Evolutionary conservation across 2,888 invertebrate genomes (phyloP), one percentile per base, ranked within the genome.

Genomic region (Eugnorisma glareosa): DNA sequence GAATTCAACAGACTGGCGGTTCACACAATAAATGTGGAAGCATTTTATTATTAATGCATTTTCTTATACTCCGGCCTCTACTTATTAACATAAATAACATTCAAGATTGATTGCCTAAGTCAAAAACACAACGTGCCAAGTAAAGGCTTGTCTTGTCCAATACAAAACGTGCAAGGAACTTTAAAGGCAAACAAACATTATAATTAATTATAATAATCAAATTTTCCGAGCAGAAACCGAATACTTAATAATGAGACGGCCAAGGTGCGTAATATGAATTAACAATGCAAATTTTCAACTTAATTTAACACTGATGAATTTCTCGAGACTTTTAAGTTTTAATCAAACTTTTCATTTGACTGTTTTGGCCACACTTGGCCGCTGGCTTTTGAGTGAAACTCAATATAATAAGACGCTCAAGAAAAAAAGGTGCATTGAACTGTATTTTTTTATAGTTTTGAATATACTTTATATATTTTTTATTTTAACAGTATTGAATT

Each of bases 231-330:
- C 81, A 82, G 77, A 85, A 90, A 89, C 88, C 84, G 84, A 90
- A 91, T 89, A 86, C 89, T 86, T 90, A 89, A 90, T 93, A 93
- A 94, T 93, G 90, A 91, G 90, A 89, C 89, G 86, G 90, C 87
- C 91, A 91, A 93, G 92, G 91, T 93, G 92, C 91, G 92, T 91
- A 89, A 91, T 93, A 93, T 93, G 91, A 93, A 94, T 94, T 94
- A 92, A 91, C 93, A 94, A 93, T 94, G 91, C 93, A 94, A 94
- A 94, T 94, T 92, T 90, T 89, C 89, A 91, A 93, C 91, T 92
- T 93, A 89, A 93, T 93, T 93, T 93, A 90, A 89, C 90, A 90
- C 90, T 92, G 93, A 94, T 92, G 91, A 94, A 94, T 93, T 94
- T 93, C 92, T 90, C 89, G 85, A 89, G 89, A 88, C 90, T 92